These are phyloP conservation scores for Percina caprodes DNA, from an alignment of 2,113 vertebrate genomes.

Conservation along the genomic window DNA sequence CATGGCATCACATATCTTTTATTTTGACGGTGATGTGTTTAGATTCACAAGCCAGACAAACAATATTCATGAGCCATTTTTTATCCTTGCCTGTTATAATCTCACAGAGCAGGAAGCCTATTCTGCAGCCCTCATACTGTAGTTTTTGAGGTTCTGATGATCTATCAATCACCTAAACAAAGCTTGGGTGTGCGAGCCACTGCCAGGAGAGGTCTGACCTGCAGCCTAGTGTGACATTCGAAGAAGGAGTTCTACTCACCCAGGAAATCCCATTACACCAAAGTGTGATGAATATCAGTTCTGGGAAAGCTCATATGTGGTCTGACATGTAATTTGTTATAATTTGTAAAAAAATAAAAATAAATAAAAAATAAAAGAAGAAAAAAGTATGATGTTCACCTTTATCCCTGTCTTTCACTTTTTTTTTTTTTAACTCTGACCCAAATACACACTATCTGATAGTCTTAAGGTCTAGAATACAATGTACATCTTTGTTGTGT, in stretches of 20 bases:
- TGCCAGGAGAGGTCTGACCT: constrained; percentile 82
- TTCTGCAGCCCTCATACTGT: constrained; percentile 53
- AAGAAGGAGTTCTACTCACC: constrained; percentile 80
- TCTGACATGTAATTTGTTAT: constrained; percentile 84
- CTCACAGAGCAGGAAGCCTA: constrained; percentile 24
- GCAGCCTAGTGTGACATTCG: constrained; percentile 82
- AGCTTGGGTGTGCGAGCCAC: constrained; percentile 66
- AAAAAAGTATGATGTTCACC: constrained; percentile 58
- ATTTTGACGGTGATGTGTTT: constrained; percentile 11
- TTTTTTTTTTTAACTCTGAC: constrained; percentile 43
- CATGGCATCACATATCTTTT: background rate
- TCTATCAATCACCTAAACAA: constrained; percentile 81
- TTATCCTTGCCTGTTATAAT: constrained; percentile 43
- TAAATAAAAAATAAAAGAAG: constrained; percentile 25
- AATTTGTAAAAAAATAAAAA: constrained; percentile 67
- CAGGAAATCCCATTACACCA: constrained; percentile 85
- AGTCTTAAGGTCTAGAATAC: constrained; percentile 2
- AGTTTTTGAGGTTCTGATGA: constrained; percentile 75
- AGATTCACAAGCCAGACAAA: constrained; percentile 31
- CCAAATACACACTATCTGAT: background rate
- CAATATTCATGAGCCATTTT: constrained; percentile 53
- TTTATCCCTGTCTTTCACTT: constrained; percentile 67
- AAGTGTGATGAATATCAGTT: constrained; percentile 84
- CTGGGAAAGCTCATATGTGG: constrained; percentile 79
- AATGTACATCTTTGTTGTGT: background rate